Evolutionary conservation across 2,113 vertebrate genomes (phyloP), one percentile per base, ranked within the genome.

Genomic region (Lota lota): DNA sequence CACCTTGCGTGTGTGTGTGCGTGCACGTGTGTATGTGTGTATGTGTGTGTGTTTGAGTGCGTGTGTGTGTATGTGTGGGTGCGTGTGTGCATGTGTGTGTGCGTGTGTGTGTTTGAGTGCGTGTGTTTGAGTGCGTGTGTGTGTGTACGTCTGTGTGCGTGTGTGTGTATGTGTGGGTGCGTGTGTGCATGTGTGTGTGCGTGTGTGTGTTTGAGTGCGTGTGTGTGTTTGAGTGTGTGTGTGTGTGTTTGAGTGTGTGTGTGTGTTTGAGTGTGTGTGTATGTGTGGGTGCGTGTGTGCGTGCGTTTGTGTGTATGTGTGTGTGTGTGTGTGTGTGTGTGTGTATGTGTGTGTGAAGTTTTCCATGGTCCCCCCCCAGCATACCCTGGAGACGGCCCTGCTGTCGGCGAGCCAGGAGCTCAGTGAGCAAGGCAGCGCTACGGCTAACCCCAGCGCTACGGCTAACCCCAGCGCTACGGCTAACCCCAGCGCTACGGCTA

Each of bases 381-480:
- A 98, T 92, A 99, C 96, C 14, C 93, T 98, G 84, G 97, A 99
- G 86, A 95, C 97, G 66, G 96, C 96, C 28, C 86, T 99, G 86
- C 91, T 98, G 1, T 96, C 96, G 1, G 96, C 95, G 75, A 98
- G 96, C 84, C 97, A 98, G 78, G 97, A 99, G 90, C 95, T 99
- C 66, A 86, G 76, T 0, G 96, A 98, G 75, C 95, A 96, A 93
- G 93, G 91, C 5, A 47, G 40, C 28, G 28, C 28, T 5, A 28
- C 28, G 28, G 28, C 28, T 5, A n/a, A n/a, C n/a, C n/a, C n/a
- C n/a, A n/a, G n/a, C n/a, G n/a, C n/a, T n/a, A n/a, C n/a, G n/a
- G n/a, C n/a, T n/a, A n/a, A n/a, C n/a, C n/a, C n/a, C n/a, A n/a
- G n/a, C 28, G 28, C 28, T 33, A 83, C 89, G n/a, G 93, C 94